These are phyloP conservation scores for Coenonympha arcania DNA, from an alignment of 2,888 invertebrate species.

Conservation along the genomic window DNA sequence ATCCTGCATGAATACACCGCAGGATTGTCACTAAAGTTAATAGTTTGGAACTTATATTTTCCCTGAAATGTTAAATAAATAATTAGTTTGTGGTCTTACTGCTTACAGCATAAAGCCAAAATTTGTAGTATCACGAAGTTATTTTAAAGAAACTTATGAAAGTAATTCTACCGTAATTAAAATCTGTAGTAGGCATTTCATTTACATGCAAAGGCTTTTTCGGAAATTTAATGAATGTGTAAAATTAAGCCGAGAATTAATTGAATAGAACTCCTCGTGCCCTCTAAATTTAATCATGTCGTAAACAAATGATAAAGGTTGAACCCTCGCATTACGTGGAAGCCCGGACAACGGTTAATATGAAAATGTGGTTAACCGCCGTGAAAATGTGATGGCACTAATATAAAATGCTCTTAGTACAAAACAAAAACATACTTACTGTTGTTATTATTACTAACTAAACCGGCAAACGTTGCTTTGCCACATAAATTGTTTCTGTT, in stretches of 20 bases:
- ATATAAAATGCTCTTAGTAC: conserved; percentile 67
- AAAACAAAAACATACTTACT: conserved; percentile 54
- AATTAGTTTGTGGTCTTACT: not conserved
- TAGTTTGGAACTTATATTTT: conserved; percentile 35
- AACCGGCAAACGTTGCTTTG: too few species aligned
- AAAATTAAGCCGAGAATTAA: conserved; percentile 39
- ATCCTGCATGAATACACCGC: conserved; percentile 48
- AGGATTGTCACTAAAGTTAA: conserved; percentile 44
- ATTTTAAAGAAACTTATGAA: not conserved
- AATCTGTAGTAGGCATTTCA: too few species aligned
- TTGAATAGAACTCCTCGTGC: conserved; percentile 51
- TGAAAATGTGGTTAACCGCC: conserved; percentile 68
- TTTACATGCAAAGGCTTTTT: not conserved
- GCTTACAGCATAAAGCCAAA: too few species aligned
- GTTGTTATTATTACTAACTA: too few species aligned
- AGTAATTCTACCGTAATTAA: too few species aligned
- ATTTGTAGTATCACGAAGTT: too few species aligned
- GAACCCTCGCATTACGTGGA: conserved; percentile 57
- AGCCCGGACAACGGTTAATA: conserved; percentile 59
- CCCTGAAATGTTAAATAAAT: conserved; percentile 12
- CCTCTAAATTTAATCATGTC: conserved; percentile 67
- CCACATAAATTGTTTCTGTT: too few species aligned
- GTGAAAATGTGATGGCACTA: conserved; percentile 68
- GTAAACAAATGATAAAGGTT: conserved; percentile 68
- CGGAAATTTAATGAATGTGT: conserved; percentile 12